Conservation (phyloP, 2,113 vertebrate genomes). For the Aix galericulata region DNA sequence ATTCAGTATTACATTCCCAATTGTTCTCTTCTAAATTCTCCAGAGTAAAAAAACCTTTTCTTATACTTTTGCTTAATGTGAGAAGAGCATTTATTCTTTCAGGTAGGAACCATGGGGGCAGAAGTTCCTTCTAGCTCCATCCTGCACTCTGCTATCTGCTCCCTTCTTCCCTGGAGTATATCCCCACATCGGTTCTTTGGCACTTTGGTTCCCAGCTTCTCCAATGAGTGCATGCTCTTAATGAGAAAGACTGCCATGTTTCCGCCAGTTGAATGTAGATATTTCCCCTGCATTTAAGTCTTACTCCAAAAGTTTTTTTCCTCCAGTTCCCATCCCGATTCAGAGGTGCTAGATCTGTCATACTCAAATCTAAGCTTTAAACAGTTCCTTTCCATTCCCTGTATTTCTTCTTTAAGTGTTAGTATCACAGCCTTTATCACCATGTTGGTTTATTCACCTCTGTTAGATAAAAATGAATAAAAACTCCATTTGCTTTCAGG, state of each 20-base stretch:
- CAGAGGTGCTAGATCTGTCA: background rate
- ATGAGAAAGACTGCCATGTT: background rate
- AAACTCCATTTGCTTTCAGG: background rate
- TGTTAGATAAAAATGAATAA: background rate
- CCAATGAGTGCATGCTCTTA: background rate
- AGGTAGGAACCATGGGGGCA: background rate
- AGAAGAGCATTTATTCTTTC: background rate
- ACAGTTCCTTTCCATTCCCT: background rate
- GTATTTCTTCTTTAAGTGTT: background rate
- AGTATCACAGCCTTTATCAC: background rate
- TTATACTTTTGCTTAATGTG: background rate
- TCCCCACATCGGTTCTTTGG: background rate
- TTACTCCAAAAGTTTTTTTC: background rate
- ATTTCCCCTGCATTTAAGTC: background rate
- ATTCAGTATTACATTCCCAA: background rate
- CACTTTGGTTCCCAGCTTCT: background rate
- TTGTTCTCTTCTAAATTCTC: background rate
- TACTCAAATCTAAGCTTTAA: background rate
- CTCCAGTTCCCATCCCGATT: background rate
- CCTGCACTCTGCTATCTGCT: background rate
- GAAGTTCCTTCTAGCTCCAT: background rate
- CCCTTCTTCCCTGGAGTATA: background rate
- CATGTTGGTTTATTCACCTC: background rate
- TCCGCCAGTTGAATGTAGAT: background rate
- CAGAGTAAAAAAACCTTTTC: background rate